These are phyloP conservation scores for Bombus sylvicola DNA, from an alignment of 1,140 invertebrate species.

Conservation along the genomic window DNA sequence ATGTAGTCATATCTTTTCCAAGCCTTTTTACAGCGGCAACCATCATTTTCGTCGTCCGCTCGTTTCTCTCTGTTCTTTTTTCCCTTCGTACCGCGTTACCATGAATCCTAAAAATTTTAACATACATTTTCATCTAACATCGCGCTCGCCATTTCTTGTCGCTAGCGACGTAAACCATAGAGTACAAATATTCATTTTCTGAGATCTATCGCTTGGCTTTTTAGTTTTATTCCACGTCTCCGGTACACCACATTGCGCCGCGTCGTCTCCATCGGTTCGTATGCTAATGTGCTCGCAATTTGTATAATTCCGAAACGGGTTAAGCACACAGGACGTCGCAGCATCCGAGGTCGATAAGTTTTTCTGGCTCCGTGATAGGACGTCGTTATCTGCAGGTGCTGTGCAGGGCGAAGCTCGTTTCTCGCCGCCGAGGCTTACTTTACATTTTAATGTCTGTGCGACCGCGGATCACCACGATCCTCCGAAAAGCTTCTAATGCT, in stretches of 20 bases:
- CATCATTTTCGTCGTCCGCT: no score
- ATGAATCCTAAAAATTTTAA: neutral
- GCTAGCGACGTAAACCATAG: neutral
- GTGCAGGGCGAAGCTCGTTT: constrained; percentile 49
- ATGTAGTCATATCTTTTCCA: no score
- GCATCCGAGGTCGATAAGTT: constrained; percentile 63
- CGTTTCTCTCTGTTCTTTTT: neutral
- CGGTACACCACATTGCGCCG: neutral
- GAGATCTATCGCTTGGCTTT: neutral
- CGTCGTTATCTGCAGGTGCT: constrained; percentile 66
- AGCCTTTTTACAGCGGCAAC: neutral
- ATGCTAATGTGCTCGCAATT: constrained; percentile 60
- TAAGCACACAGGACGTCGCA: constrained; percentile 54
- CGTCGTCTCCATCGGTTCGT: constrained; percentile 4
- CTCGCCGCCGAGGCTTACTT: constrained; percentile 48
- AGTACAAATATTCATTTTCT: neutral
- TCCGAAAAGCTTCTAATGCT: constrained; percentile 49
- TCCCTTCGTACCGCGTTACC: neutral
- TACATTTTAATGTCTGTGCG: constrained; percentile 61
- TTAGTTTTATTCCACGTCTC: constrained; percentile 28
- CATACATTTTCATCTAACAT: neutral
- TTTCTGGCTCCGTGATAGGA: constrained; percentile 56
- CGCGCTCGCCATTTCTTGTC: neutral
- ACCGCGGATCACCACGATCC: constrained; percentile 27
- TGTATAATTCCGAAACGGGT: constrained; percentile 66